These are phyloP conservation scores for Lagria hirta DNA, from an alignment of 2,888 invertebrate species.

Conservation along the genomic window DNA sequence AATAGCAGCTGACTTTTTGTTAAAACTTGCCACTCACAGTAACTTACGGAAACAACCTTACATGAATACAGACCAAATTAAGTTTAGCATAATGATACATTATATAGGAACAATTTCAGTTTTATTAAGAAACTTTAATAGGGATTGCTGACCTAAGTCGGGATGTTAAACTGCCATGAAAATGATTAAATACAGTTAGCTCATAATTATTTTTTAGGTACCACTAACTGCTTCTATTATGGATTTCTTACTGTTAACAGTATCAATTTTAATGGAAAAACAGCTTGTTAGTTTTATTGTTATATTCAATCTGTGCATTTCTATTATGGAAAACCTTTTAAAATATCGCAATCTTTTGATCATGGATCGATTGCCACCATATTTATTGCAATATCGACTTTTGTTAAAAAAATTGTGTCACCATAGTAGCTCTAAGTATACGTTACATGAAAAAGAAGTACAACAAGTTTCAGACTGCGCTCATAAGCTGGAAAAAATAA, in stretches of 20 bases:
- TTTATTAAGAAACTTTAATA: too few species aligned
- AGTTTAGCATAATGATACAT: too few species aligned
- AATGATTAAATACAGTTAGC: too few species aligned
- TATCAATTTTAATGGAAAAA: slow-evolving; percentile 35
- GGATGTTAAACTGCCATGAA: too few species aligned
- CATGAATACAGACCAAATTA: too few species aligned
- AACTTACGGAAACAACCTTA: too few species aligned
- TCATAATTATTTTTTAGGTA: slow-evolving; percentile 42
- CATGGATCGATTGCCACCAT: slow-evolving; percentile 49
- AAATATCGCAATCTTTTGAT: slow-evolving; percentile 45
- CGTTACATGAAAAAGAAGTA: slow-evolving; percentile 26
- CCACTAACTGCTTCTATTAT: slow-evolving; percentile 41
- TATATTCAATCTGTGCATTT: slow-evolving; percentile 35
- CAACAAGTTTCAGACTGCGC: slow-evolving; percentile 46
- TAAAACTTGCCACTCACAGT: too few species aligned
- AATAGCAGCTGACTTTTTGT: too few species aligned
- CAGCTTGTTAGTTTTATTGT: slow-evolving; percentile 34
- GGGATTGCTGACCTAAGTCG: too few species aligned
- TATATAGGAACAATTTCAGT: too few species aligned
- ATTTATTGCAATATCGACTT: slow-evolving; percentile 47
- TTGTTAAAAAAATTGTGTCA: slow-evolving; percentile 43
- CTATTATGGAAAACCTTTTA: slow-evolving; percentile 44
- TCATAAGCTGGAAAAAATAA: slow-evolving; percentile 51
- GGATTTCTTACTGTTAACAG: slow-evolving; percentile 41
- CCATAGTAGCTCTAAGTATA: slow-evolving; percentile 40